phyloP scores from a whole-genome alignment of 2,888 invertebrate species.

The Lithosia quadra region DNA sequence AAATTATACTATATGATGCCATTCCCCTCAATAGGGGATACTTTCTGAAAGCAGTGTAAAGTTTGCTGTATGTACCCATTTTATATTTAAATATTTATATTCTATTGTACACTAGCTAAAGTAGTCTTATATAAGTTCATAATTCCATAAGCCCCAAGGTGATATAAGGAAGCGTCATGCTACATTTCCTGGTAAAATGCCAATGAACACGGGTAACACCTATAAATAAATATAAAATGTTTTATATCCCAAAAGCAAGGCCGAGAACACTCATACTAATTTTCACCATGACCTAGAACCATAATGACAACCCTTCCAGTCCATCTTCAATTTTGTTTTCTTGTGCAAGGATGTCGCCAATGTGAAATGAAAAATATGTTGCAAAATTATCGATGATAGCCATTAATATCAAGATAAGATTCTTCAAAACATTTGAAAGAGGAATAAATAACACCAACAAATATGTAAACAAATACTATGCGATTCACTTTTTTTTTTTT shows the following conservation, averaged over 20 bases:
- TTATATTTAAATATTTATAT: constrained; percentile 21
- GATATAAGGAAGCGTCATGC: constrained; percentile 43
- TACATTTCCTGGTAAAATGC: constrained; percentile 57
- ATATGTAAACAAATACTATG: too few relatives aligned
- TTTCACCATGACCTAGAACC: background rate
- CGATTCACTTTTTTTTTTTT: too few relatives aligned
- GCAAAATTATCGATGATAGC: background rate
- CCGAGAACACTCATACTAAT: constrained; percentile 2
- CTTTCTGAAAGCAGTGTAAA: constrained; percentile 69
- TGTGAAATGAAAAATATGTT: background rate
- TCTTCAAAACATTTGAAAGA: background rate
- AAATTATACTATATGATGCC: constrained; percentile 90
- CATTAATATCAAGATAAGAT: background rate
- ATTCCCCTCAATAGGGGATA: constrained; percentile 87
- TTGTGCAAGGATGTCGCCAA: background rate
- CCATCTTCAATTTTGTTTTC: background rate
- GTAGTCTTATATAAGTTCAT: constrained; percentile 51
- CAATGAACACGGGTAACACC: constrained; percentile 35
- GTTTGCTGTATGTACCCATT: constrained; percentile 73
- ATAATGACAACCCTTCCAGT: background rate
- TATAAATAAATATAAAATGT: constrained; percentile 37
- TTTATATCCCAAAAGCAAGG: constrained; percentile 9
- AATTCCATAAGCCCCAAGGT: constrained; percentile 43
- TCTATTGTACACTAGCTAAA: constrained; percentile 14
- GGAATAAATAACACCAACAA: too few relatives aligned